Evolutionary conservation across 1,140 invertebrate species (phyloP).

Genomic region (Neodiprion fabricii): DNA sequence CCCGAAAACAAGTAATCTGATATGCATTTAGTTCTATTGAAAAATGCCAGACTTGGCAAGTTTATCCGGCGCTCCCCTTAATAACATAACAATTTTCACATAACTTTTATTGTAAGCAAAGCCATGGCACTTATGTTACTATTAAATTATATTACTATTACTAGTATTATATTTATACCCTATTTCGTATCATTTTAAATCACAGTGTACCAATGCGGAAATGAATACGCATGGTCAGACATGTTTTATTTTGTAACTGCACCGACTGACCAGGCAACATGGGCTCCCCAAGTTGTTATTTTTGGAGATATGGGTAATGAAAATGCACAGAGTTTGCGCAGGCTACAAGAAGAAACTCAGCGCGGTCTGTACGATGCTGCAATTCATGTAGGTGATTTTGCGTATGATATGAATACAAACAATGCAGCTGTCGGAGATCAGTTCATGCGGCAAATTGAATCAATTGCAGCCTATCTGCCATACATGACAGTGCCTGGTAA

Average conservation of each 20-base stretch:
- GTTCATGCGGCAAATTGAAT: constrained; percentile 90
- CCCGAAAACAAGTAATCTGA: too few species aligned
- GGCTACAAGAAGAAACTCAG: constrained; percentile 83
- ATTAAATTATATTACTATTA: not conserved
- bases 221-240: constrained; percentile 79
- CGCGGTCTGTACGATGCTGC: constrained; percentile 84
- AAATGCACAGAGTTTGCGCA: constrained; percentile 83
- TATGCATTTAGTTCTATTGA: too few species aligned
- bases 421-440: constrained; percentile 83
- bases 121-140: too few species aligned
- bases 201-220: constrained; percentile 85
- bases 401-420: constrained; percentile 90
- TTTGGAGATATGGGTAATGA: constrained; percentile 93
- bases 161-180: constrained; percentile 9
- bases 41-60: too few species aligned
- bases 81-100: too few species aligned
- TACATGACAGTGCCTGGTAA: constrained; percentile 94
- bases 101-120: too few species aligned
- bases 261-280: constrained; percentile 67
- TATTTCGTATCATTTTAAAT: constrained; percentile 22
- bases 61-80: too few species aligned
- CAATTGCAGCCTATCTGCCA: constrained; percentile 84
- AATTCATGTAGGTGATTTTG: constrained; percentile 95
- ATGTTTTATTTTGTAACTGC: constrained; percentile 78
- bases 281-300: constrained; percentile 82